Percentiles rank a stretch among this genome's conserved stretches.
Evolutionary conservation across 2,113 vertebrate genomes (phyloP).

Genomic region (Silurus glanis): DNA sequence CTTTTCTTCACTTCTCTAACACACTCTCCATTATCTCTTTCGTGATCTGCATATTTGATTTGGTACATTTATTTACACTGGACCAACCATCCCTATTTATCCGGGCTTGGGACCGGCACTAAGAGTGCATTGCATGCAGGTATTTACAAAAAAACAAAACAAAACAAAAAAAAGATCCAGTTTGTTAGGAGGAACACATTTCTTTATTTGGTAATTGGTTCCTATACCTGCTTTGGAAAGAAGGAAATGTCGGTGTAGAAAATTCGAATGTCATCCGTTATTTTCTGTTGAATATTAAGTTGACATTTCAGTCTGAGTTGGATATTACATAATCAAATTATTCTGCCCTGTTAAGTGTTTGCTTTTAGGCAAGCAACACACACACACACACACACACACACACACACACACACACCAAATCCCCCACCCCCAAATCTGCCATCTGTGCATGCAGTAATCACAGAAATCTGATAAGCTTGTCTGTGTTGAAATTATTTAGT

Average conservation of each 20-base stretch:
- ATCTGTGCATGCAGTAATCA: background rate
- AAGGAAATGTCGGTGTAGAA: background rate
- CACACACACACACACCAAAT: constrained; percentile 14
- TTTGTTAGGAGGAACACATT: background rate
- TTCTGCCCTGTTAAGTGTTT: constrained; percentile 54
- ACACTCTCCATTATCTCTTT: no score
- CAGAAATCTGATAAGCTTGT: background rate
- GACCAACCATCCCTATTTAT: no score
- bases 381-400: background rate
- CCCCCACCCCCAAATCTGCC: background rate
- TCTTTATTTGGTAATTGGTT: background rate
- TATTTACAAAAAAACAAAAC: background rate
- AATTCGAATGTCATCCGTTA: constrained; percentile 3
- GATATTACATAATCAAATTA: constrained; percentile 55
- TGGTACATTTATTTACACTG: no score
- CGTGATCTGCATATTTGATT: no score
- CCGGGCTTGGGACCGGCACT: no score
- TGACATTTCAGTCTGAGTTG: constrained; percentile 11
- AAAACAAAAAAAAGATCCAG: background rate
- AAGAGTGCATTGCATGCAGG: no score
- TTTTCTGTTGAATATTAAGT: constrained; percentile 7
- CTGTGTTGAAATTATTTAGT: background rate
- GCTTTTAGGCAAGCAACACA: constrained; percentile 36
- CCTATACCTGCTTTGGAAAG: background rate
- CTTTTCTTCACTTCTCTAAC: no score